These are phyloP conservation scores for Himalopsyche japonica DNA, from an alignment of 2,888 invertebrate genomes.

Conservation along the genomic window DNA sequence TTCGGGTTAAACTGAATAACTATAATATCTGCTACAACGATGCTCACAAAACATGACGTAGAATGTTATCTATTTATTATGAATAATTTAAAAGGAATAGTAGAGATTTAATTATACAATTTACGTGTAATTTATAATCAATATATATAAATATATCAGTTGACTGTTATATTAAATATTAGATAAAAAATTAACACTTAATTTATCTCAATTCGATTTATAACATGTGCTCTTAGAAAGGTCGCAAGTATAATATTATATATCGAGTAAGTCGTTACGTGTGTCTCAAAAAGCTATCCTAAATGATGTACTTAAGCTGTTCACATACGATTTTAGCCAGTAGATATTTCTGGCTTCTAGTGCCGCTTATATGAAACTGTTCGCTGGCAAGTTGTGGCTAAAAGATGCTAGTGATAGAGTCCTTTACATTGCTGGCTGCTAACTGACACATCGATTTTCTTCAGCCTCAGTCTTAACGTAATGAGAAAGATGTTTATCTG, in stretches of 20 bases:
- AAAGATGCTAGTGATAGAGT: not conserved
- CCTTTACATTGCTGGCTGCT: not conserved
- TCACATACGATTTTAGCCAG: not conserved
- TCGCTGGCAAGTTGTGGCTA: not conserved
- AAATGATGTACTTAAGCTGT: not conserved
- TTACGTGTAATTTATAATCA: too few relatives aligned
- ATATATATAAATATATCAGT: too few relatives aligned
- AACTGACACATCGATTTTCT: not conserved
- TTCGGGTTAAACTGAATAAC: not conserved
- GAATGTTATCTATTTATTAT: too few relatives aligned
- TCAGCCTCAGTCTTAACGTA: not conserved
- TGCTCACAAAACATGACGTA: too few relatives aligned
- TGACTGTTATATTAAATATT: too few relatives aligned
- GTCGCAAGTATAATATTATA: not conserved
- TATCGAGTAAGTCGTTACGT: not conserved
- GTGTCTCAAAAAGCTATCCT: not conserved
- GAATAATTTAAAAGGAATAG: too few relatives aligned
- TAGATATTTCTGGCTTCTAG: not conserved
- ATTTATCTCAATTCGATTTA: too few relatives aligned
- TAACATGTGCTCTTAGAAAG: too few relatives aligned
- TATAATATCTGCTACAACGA: not conserved
- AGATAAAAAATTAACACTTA: too few relatives aligned
- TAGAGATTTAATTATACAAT: too few relatives aligned
- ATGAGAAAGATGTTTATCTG: not conserved
- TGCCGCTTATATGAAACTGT: not conserved